Percentiles rank a stretch among this genome's conserved stretches.
Conservation (phyloP, 2,113 vertebrate genomes). For the Heterocephalus glaber region DNA sequence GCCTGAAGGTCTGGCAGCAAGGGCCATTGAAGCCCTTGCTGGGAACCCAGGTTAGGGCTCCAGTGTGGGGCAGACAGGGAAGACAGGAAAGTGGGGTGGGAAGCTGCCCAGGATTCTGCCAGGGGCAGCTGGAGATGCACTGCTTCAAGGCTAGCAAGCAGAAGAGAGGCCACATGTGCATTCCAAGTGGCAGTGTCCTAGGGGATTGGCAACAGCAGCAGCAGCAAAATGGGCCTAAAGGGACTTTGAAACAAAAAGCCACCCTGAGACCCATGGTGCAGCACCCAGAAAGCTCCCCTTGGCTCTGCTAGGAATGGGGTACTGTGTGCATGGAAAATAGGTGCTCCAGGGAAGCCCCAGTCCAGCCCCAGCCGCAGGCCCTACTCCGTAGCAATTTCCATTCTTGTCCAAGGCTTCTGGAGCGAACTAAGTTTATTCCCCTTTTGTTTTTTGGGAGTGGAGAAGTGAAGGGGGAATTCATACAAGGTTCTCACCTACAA, state of each 20-base stretch:
- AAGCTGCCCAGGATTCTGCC: neutral
- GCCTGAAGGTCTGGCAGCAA: too few relatives aligned
- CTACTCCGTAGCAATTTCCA: neutral
- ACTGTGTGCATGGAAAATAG: neutral
- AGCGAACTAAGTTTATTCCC: neutral
- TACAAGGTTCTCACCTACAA: conserved; percentile 67
- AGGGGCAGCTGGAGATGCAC: neutral
- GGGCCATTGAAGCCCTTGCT: neutral
- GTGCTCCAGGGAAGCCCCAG: neutral
- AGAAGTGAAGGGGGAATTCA: conserved; percentile 22
- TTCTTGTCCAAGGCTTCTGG: neutral
- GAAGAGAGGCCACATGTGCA: neutral
- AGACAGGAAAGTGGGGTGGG: neutral
- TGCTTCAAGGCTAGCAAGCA: neutral
- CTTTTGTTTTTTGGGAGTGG: neutral
- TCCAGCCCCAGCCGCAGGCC: neutral
- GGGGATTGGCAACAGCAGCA: conserved; percentile 36
- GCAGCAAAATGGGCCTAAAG: neutral
- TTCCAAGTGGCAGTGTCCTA: conserved; percentile 20
- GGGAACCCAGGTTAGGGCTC: neutral
- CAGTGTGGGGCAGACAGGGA: neutral
- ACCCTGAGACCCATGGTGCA: neutral
- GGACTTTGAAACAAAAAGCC: conserved; percentile 39
- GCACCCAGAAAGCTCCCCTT: neutral
- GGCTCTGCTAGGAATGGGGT: neutral